phyloP scores from a whole-genome alignment of 2,797 vertebrate genomes.

The Arnoldichthys spilopterus region DNA sequence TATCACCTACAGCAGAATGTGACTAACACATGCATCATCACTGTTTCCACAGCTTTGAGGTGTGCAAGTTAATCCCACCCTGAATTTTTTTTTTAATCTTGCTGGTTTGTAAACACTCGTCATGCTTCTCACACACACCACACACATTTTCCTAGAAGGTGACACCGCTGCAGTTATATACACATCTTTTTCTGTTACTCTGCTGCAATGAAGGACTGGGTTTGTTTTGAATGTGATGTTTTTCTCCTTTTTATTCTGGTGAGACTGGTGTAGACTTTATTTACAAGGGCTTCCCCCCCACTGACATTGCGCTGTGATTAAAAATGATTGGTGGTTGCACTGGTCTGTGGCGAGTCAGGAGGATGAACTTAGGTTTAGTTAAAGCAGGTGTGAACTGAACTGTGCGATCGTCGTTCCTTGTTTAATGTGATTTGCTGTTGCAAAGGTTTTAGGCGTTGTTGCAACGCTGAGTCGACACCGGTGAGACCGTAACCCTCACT shows the following conservation, averaged over 20 bases:
- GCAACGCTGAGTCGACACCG: neutral
- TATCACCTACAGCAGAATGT: slow-evolving; percentile 21
- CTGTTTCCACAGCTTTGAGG: slow-evolving; percentile 8
- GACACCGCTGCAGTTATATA: neutral
- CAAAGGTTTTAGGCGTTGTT: neutral
- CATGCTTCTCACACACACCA: neutral
- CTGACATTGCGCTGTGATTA: slow-evolving; percentile 7
- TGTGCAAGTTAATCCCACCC: neutral
- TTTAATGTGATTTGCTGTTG: neutral
- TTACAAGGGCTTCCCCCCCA: neutral
- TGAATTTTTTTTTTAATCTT: neutral
- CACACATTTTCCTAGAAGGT: neutral
- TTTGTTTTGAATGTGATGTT: neutral
- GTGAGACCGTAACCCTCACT: slow-evolving; percentile 33
- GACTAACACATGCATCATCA: slow-evolving; percentile 3
- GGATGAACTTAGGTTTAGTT: neutral
- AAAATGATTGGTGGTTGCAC: neutral
- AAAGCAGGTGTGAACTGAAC: neutral
- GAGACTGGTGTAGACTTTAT: neutral
- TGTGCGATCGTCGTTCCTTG: neutral
- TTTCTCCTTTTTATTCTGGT: neutral
- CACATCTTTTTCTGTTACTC: neutral
- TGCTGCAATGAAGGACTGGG: neutral
- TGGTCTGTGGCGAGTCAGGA: neutral
- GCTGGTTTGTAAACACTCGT: neutral